Percentiles rank a stretch among this genome's conserved stretches.
Conservation (phyloP, 2,888 invertebrate species). For the Cordilura impudica region DNA sequence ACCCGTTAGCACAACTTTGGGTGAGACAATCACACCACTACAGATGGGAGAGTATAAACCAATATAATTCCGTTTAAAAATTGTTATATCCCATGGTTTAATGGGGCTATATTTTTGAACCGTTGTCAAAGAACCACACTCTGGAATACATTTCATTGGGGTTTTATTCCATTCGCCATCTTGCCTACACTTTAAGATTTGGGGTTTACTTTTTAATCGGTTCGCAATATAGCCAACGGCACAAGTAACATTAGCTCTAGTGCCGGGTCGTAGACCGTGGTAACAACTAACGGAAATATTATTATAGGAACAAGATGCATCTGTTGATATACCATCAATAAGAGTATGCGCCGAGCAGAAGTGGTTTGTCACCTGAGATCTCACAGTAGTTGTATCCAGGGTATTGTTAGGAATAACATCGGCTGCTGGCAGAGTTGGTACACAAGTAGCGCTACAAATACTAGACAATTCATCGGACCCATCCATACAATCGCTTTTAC, state of each 20-base stretch:
- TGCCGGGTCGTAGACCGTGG: slow-evolving; percentile 14
- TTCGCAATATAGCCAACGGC: slow-evolving; percentile 56
- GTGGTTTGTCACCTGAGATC: not conserved
- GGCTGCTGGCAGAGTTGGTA: not conserved
- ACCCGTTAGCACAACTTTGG: slow-evolving; percentile 69
- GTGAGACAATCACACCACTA: slow-evolving; percentile 68
- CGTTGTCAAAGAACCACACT: slow-evolving; percentile 66
- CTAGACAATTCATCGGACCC: no score
- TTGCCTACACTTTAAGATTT: slow-evolving; percentile 61
- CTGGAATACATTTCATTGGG: slow-evolving; percentile 66
- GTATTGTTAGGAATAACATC: no score
- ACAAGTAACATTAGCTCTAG: slow-evolving; percentile 58
- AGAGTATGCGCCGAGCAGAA: slow-evolving; percentile 37
- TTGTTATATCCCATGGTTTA: slow-evolving; percentile 72
- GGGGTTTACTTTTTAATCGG: not conserved
- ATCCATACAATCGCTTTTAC: no score
- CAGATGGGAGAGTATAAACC: slow-evolving; percentile 61
- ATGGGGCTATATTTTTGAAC: slow-evolving; percentile 21
- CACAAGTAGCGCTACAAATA: no score
- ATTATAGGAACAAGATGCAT: slow-evolving; percentile 46
- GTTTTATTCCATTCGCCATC: slow-evolving; percentile 68
- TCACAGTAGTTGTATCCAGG: not conserved
- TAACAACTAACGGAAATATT: slow-evolving; percentile 18
- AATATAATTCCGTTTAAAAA: slow-evolving; percentile 59
- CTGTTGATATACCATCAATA: slow-evolving; percentile 45